phyloP scores from a whole-genome alignment of 2,113 vertebrate species.

The Paramormyrops kingsleyae region DNA sequence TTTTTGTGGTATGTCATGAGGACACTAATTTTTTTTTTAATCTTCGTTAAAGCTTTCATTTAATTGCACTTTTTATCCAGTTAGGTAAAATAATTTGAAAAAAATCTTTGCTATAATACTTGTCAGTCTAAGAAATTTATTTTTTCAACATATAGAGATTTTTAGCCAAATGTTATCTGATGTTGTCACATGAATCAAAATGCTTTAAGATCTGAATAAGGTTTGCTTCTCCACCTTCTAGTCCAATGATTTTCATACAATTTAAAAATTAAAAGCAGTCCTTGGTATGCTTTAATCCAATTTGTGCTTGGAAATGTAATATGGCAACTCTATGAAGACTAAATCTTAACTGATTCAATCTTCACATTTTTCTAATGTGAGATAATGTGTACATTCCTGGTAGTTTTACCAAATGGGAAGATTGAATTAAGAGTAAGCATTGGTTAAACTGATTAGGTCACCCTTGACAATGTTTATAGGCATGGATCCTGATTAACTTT shows the following conservation, averaged over 20 bases:
- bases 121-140: conserved; percentile 10
- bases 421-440: not conserved
- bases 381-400: not conserved
- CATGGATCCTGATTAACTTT: not conserved
- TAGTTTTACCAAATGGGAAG: not conserved
- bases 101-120: not conserved
- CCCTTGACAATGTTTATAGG: not conserved
- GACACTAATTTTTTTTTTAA: not conserved
- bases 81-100: not conserved
- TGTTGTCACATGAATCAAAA: not conserved
- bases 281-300: not conserved
- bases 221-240: not conserved
- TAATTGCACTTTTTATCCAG: not conserved
- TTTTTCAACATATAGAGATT: not conserved
- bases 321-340: not conserved
- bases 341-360: not conserved
- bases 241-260: not conserved
- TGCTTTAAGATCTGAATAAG: not conserved
- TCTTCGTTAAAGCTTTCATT: not conserved
- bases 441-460: not conserved
- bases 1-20: not conserved
- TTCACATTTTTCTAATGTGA: not conserved
- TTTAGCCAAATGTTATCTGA: not conserved
- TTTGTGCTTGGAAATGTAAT: conserved; percentile 7
- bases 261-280: conserved; percentile 7